A percentile compares a stretch with the other conserved stretches of the same genome.
These are phyloP conservation scores for Tuberolachnus salignus DNA, from an alignment of 2,888 invertebrate species.

Conservation along the genomic window DNA sequence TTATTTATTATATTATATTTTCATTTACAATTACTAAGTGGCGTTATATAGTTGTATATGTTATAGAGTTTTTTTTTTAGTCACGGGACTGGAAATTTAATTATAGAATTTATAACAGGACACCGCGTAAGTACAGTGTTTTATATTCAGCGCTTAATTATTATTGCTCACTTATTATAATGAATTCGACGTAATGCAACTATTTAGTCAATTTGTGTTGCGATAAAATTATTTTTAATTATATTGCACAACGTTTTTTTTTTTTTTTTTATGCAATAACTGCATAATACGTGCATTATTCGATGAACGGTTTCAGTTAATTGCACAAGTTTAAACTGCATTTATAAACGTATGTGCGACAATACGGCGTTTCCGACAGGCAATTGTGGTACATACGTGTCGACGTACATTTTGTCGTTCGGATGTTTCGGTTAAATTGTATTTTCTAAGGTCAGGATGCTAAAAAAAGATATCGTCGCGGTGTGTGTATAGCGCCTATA, in stretches of 20 bases:
- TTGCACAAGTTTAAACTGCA: background rate
- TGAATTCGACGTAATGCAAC: background rate
- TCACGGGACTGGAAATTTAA: background rate
- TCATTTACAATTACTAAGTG: too few species aligned
- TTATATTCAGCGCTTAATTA: background rate
- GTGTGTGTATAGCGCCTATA: background rate
- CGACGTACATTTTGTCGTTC: slow-evolving; percentile 1
- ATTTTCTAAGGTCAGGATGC: background rate
- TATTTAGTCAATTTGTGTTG: background rate
- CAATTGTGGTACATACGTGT: slow-evolving; percentile 46
- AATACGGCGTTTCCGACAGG: slow-evolving; percentile 32
- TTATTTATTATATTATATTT: too few species aligned
- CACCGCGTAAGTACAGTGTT: too few species aligned
- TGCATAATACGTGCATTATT: background rate
- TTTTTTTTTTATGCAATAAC: background rate
- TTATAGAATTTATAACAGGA: background rate
- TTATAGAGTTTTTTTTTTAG: too few species aligned
- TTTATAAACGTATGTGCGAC: background rate
- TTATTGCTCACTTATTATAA: background rate
- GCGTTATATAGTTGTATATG: too few species aligned
- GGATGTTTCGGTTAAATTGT: background rate
- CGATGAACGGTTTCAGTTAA: background rate
- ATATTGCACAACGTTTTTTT: background rate
- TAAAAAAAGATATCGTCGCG: background rate
- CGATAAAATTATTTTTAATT: background rate